Percentiles rank a stretch among this genome's conserved stretches.
Evolutionary conservation across 1,140 invertebrate genomes (phyloP).

Genomic region (Wasmannia auropunctata): DNA sequence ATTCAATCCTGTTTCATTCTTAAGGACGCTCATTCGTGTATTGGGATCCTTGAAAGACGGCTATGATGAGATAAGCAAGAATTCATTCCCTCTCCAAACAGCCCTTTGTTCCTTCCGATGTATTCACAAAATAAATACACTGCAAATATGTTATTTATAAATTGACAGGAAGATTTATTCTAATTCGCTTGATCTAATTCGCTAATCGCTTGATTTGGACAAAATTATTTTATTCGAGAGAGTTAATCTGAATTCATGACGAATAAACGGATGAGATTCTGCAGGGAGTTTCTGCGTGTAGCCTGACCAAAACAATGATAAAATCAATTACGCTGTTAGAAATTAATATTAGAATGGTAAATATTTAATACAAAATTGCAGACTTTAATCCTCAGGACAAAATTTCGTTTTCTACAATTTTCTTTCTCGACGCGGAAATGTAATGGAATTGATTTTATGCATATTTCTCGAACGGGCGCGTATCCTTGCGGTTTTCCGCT

Average conservation of each 20-base stretch:
- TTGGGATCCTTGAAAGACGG: neutral
- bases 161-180: neutral
- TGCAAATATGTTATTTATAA: neutral
- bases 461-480: neutral
- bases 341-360: neutral
- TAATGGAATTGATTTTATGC: constrained; percentile 53
- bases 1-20: constrained; percentile 52
- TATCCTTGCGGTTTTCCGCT: constrained; percentile 49
- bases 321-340: neutral
- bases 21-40: neutral
- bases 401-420: neutral
- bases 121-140: neutral
- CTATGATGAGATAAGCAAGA: constrained; percentile 17
- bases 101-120: neutral
- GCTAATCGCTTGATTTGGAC: neutral
- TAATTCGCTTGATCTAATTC: too few species aligned
- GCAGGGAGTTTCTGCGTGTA: neutral
- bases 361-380: neutral
- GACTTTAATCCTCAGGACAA: neutral
- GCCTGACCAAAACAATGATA: neutral
- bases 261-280: neutral
- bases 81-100: neutral
- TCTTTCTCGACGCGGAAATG: neutral
- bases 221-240: neutral
- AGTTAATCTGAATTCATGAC: neutral